phyloP scores from a whole-genome alignment of 1,140 invertebrate species.

The Rhagoletis zephyria region DNA sequence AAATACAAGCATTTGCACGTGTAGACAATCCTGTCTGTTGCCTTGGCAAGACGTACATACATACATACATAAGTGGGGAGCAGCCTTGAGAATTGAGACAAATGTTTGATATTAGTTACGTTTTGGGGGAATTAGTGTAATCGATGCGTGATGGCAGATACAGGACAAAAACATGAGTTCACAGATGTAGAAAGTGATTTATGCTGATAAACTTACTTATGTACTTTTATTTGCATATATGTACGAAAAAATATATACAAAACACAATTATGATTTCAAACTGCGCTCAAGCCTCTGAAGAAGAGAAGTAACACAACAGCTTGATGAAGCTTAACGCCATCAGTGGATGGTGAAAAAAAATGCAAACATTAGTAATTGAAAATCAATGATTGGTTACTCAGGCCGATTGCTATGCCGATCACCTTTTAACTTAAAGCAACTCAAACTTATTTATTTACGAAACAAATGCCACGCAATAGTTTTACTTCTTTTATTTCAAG shows the following conservation, averaged over 20 bases:
- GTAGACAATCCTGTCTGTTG: not conserved
- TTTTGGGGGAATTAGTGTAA: conserved; percentile 19
- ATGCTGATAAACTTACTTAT: not conserved
- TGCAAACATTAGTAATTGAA: too few species aligned
- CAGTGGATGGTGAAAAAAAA: too few species aligned
- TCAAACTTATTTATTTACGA: too few species aligned
- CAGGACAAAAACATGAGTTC: not conserved
- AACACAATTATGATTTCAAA: not conserved
- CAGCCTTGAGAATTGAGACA: conserved; percentile 22
- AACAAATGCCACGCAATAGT: too few species aligned
- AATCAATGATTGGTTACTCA: too few species aligned
- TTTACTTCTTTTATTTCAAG: not conserved
- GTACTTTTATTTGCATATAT: not conserved
- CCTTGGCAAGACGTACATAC: not conserved
- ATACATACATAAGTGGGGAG: not conserved
- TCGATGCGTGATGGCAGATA: conserved; percentile 24
- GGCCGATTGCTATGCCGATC: too few species aligned
- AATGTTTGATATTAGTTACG: not conserved
- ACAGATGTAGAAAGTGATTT: not conserved
- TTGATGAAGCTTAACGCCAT: too few species aligned
- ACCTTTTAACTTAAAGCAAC: too few species aligned
- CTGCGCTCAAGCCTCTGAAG: not conserved
- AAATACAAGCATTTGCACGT: not conserved
- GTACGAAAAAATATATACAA: not conserved
- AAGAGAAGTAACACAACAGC: too few species aligned